Percentiles rank a stretch among this genome's conserved stretches.
Conservation (phyloP, 2,797 vertebrate species). For the Varecia variegata region DNA sequence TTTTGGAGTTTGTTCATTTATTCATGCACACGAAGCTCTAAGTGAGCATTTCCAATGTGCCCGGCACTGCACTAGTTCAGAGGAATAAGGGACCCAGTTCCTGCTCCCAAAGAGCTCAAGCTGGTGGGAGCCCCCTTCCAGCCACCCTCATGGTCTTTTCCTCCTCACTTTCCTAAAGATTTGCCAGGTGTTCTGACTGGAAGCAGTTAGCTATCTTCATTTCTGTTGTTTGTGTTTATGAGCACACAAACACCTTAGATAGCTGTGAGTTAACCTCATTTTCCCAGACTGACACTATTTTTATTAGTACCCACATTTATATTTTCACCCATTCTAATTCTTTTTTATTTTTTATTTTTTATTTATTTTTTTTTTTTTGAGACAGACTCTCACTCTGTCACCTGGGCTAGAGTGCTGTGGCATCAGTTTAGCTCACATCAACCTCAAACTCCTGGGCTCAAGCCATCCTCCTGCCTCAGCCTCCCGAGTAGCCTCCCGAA, state of each 20-base stretch:
- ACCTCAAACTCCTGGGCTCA: too few species aligned
- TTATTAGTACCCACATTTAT: background rate
- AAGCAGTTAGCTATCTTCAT: background rate
- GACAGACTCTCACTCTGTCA: too few species aligned
- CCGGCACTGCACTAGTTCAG: background rate
- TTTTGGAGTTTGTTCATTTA: background rate
- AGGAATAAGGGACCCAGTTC: background rate
- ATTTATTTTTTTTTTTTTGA: too few species aligned
- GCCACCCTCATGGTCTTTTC: background rate
- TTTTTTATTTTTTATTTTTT: too few species aligned
- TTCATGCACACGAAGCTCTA: background rate
- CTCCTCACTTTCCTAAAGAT: background rate
- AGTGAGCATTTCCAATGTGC: background rate
- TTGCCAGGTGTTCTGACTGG: background rate
- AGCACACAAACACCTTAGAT: background rate
- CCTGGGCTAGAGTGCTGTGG: too few species aligned
- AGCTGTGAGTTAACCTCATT: constrained; percentile 12
- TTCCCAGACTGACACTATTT: background rate
- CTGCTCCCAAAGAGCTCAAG: background rate
- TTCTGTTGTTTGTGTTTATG: constrained; percentile 31
- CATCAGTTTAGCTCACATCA: too few species aligned
- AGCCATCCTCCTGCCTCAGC: too few species aligned
- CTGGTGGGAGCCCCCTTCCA: background rate
- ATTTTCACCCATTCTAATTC: background rate
- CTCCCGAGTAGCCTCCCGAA: too few species aligned